Conservation (phyloP, 2,797 vertebrate species). For the Serranus cabrilla region DNA sequence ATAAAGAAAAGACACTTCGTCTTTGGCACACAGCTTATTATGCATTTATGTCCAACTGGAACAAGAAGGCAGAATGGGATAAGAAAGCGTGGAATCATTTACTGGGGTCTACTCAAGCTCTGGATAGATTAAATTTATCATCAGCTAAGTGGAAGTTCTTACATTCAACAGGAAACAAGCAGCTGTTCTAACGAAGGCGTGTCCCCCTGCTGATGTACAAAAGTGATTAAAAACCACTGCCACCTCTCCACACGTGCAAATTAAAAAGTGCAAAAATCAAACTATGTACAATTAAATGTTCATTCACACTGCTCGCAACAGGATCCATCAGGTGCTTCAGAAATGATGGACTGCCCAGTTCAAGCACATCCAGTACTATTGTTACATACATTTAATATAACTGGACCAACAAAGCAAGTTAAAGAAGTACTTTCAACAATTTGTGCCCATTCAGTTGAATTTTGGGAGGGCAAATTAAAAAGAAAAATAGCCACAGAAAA, state of each 20-base stretch:
- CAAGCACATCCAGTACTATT: slow-evolving; percentile 74
- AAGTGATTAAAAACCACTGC: slow-evolving; percentile 98
- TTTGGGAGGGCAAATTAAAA: slow-evolving; percentile 82
- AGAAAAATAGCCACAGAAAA: slow-evolving; percentile 88
- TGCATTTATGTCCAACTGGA: slow-evolving; percentile 83
- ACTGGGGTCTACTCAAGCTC: slow-evolving; percentile 89
- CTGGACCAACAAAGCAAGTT: slow-evolving; percentile 79
- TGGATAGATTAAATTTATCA: slow-evolving; percentile 89
- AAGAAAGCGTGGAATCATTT: slow-evolving; percentile 80
- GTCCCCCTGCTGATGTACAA: slow-evolving; percentile 92
- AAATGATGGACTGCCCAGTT: slow-evolving; percentile 77
- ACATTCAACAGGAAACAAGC: slow-evolving; percentile 88
- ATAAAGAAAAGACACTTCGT: slow-evolving; percentile 88
- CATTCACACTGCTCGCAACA: slow-evolving; percentile 85
- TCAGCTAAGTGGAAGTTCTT: slow-evolving; percentile 89
- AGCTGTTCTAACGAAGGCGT: slow-evolving; percentile 84
- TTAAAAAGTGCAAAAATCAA: slow-evolving; percentile 97
- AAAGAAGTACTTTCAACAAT: slow-evolving; percentile 78
- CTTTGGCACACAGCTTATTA: slow-evolving; percentile 98
- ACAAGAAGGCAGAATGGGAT: slow-evolving; percentile 79
- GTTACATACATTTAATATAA: slow-evolving; percentile 74
- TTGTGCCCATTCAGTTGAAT: slow-evolving; percentile 83
- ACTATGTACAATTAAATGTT: slow-evolving; percentile 93
- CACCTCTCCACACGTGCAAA: slow-evolving; percentile 96
- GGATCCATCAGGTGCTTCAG: slow-evolving; percentile 79